phyloP scores from a whole-genome alignment of 2,113 vertebrate species.

The Mobula birostris region DNA sequence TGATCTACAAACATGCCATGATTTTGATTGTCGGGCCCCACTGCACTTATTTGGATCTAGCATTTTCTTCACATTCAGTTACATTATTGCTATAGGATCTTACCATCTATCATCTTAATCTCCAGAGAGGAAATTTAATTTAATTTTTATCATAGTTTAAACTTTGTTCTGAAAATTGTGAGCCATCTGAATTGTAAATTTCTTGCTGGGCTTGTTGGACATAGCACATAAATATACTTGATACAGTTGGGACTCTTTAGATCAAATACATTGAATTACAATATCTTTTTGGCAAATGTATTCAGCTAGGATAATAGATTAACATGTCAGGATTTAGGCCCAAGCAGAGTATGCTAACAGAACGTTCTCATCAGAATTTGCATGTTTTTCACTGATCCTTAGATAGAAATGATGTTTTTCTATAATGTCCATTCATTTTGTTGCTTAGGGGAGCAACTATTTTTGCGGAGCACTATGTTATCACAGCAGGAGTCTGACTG shows the following conservation, averaged over 20 bases:
- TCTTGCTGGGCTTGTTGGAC: not conserved
- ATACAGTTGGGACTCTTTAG: not conserved
- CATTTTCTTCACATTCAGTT: not conserved
- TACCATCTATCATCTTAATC: not conserved
- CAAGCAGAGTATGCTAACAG: no score
- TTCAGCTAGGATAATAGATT: not conserved
- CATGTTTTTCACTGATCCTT: not conserved
- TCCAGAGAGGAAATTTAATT: not conserved
- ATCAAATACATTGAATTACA: not conserved
- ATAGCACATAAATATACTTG: not conserved
- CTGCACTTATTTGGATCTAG: not conserved
- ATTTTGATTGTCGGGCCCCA: not conserved
- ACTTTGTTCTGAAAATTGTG: not conserved
- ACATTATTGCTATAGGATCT: not conserved
- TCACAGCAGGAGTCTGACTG: not conserved
- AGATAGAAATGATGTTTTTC: not conserved
- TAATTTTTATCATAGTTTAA: not conserved
- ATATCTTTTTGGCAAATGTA: not conserved
- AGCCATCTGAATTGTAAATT: not conserved
- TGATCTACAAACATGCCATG: not conserved
- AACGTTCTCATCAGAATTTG: not conserved
- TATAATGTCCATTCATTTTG: not conserved
- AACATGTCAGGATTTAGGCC: not conserved
- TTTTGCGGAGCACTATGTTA: not conserved
- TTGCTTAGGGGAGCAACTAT: not conserved